Base-by-base conservation (phyloP, 2,888 invertebrate genomes). In the Lobophora halterata region DNA sequence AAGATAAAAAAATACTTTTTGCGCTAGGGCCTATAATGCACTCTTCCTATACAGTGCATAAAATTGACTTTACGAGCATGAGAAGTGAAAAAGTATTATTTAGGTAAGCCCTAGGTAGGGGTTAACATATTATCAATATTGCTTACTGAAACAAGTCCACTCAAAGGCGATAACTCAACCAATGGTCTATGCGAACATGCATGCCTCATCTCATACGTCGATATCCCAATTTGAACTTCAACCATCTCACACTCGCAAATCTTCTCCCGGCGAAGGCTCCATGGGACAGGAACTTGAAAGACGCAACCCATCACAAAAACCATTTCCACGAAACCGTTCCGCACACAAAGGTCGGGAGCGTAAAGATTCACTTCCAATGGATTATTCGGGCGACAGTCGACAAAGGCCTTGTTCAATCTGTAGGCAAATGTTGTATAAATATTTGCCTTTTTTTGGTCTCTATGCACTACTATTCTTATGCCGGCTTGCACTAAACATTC, bases 211-310 rank as follows among this genome's bases (percentile, higher is more conserved):
- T 73, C 78, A 38, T 71, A 88, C 13, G 64, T 69, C 0, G 86
- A 86, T 35, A 82, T 81, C 3, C 85, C 87, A 3, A 62, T 51
- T 61, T 78, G 59, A 0, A 81, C 69, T 50, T 86, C 79, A 0
- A 79, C 49, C 85, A 86, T 83, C 25, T 71, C 69, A 42, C 87
- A 87, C 12, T 81, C 76, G 49, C 87, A 87, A 37, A 87, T 76
- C 53, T 87, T 83, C 40, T 79, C 75, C 25, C 87, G 69, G 1
- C 79, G 64, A 25, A 87, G 46, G 34, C 50, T 74, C 79, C 85
- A 87, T 1, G 72, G 50, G 0, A 83, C 85, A 0, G 78, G 69
- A 0, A 57, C 71, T 2, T 38, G 48, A 51, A 76, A 80, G 1
- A 81, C 61, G 40, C 80, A 79, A 1, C 80, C 83, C 52, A 87